Percentiles rank a stretch among this genome's conserved stretches.
Conservation (phyloP, 1,140 invertebrate genomes). For the Cyphomyrmex costatus region DNA sequence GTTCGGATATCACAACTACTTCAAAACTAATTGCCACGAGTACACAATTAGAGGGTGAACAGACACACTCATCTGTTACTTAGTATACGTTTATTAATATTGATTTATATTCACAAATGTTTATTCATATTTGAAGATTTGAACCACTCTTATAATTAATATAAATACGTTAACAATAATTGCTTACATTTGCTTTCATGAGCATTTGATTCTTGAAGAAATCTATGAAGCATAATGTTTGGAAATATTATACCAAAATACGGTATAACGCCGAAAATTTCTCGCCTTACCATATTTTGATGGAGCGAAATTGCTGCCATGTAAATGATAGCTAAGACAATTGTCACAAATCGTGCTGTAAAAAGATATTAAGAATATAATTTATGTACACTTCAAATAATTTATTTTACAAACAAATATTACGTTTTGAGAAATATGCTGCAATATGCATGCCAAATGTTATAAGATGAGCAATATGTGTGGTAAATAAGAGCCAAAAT, state of each 20-base stretch:
- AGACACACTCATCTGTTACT: no score
- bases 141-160: background rate
- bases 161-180: background rate
- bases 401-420: background rate
- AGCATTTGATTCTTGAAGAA: slow-evolving; percentile 75
- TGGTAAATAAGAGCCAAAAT: slow-evolving; percentile 78
- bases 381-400: background rate
- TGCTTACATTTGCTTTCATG: slow-evolving; percentile 70
- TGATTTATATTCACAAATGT: no score
- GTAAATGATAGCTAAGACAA: slow-evolving; percentile 57
- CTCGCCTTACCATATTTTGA: slow-evolving; percentile 11
- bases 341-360: slow-evolving; percentile 65
- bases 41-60: no score
- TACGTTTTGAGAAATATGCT: no score
- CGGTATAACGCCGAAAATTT: slow-evolving; percentile 51
- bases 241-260: slow-evolving; percentile 77
- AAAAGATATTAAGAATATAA: slow-evolving; percentile 25
- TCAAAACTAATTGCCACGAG: no score
- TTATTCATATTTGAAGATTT: no score
- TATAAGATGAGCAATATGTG: no score
- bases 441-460: no score
- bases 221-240: slow-evolving; percentile 71
- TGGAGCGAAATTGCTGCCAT: slow-evolving; percentile 53
- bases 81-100: no score
- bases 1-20: no score